These are phyloP conservation scores for Dryas iulia DNA, from an alignment of 1,140 invertebrate genomes.

Conservation along the genomic window DNA sequence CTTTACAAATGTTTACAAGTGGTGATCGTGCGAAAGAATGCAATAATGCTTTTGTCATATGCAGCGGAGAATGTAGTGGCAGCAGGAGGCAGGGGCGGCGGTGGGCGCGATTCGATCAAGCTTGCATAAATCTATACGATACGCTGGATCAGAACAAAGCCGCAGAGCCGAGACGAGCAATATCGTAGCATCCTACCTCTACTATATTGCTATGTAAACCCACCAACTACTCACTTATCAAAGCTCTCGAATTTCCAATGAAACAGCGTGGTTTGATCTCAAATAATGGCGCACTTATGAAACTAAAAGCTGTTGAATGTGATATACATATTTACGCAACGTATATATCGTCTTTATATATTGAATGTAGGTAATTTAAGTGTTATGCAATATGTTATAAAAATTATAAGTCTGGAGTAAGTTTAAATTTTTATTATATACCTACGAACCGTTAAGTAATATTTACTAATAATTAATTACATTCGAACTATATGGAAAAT, in stretches of 20 bases:
- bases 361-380: background rate
- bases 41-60: constrained; percentile 45
- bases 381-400: no score
- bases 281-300: constrained; percentile 9
- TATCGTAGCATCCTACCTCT: constrained; percentile 32
- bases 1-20: background rate
- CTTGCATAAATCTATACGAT: constrained; percentile 75
- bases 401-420: no score
- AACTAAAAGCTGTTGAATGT: constrained; percentile 11
- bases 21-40: constrained; percentile 31
- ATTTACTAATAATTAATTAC: no score
- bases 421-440: no score
- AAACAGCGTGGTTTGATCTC: constrained; percentile 22
- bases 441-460: no score
- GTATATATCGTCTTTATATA: background rate
- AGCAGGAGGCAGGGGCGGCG: constrained; percentile 34
- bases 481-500: no score
- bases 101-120: constrained; percentile 51
- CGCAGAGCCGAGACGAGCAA: constrained; percentile 49
- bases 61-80: constrained; percentile 13
- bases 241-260: constrained; percentile 27
- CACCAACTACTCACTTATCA: constrained; percentile 21
- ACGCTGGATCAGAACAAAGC: constrained; percentile 69
- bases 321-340: background rate
- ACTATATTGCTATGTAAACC: constrained; percentile 17